Evolutionary conservation across 2,888 invertebrate genomes (phyloP), one percentile per base, ranked within the genome.

Genomic region (Heteromurus nitidus): DNA sequence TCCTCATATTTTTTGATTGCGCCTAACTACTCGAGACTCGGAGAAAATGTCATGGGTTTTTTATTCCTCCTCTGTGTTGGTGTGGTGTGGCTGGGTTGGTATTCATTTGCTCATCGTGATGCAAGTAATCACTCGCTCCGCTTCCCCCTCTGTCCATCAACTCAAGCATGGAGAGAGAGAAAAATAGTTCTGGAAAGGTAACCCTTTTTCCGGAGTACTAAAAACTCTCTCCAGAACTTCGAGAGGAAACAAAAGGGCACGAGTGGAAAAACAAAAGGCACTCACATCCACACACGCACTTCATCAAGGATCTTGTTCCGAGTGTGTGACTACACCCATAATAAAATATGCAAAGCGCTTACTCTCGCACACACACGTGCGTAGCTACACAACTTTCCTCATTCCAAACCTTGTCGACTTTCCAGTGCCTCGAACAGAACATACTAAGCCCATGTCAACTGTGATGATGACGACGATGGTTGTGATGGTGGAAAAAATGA

Each of bases 291-390:
- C 13, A 9, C 36, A 36, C 36, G 36, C 36, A 36, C 36, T 36
- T 36, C 36, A 36, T 36, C 36, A 36, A 13, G 7, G 5, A 9
- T 13, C 36, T 9, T 9, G 13, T 13, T 9, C 36, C 36, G 36
- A 36, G 36, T 9, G 36, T 9, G 36, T 9, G 36, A 36, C 42
- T 42, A 74, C 74, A 36, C 74, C 74, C 74, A 65, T 74, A 50
- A 74, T 74, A 74, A 74, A 74, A 74, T 74, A 74, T 74, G 64
- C 64, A 74, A 74, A 74, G 53, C n/a, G 18, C 9, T 3, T 18
- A 50, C 11, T 18, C 36, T 36, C 13, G 7, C 36, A 36, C 9
- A 50, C 13, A 50, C 13, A n/a, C n/a, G 50, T 7, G 13, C 9
- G 50, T 11, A n/a, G 50, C 20, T 50, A 50, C 50, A 5, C n/a